Evolutionary conservation across 92 coral and sea anemone genomes (phyloP).

Genomic region (Actinostola sp.): DNA sequence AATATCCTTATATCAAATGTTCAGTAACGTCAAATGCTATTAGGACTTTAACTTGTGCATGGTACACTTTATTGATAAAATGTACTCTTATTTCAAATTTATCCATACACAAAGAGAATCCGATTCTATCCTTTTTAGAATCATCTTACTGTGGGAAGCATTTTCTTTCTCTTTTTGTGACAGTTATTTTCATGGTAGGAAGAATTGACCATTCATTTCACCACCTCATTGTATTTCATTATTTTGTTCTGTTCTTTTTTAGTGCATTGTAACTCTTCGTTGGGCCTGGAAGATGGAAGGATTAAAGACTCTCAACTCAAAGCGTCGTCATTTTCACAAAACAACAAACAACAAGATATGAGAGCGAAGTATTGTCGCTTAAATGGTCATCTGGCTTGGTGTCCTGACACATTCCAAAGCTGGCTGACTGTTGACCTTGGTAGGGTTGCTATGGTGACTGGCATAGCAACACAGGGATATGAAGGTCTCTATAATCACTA

Average conservation of each 20-base stretch:
- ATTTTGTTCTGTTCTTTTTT: not conserved
- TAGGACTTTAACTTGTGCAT: too few relatives aligned
- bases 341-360: slow-evolving; percentile 7
- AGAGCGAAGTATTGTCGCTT: slow-evolving; percentile 49
- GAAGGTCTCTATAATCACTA: slow-evolving; percentile 30
- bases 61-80: too few relatives aligned
- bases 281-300: slow-evolving; percentile 47
- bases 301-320: slow-evolving; percentile 36
- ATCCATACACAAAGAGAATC: too few relatives aligned
- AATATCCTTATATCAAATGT: too few relatives aligned
- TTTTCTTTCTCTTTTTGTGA: too few relatives aligned
- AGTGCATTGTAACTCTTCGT: slow-evolving; percentile 33
- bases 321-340: slow-evolving; percentile 12
- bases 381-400: slow-evolving; percentile 52
- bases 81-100: too few relatives aligned
- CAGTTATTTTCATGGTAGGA: too few relatives aligned
- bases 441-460: slow-evolving; percentile 13
- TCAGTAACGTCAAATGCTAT: too few relatives aligned
- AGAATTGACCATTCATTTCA: too few relatives aligned
- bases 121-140: too few relatives aligned
- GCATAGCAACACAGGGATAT: slow-evolving; percentile 63
- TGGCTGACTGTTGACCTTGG: slow-evolving; percentile 51
- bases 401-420: slow-evolving; percentile 4
- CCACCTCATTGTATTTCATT: too few relatives aligned
- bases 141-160: too few relatives aligned